Base-by-base conservation (phyloP, 2,888 invertebrate genomes). In the Pogonocherus hispidulus region DNA sequence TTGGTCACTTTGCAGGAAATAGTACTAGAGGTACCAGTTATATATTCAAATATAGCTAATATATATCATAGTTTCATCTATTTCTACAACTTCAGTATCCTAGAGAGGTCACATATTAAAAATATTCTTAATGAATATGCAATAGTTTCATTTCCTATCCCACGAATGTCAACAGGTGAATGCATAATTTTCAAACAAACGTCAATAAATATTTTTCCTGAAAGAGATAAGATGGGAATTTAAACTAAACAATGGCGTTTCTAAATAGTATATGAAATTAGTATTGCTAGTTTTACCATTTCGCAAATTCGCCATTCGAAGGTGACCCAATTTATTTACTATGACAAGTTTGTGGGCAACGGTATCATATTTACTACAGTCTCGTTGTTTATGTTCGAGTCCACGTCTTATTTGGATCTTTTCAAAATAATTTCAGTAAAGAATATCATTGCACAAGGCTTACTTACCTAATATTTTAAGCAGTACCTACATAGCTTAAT, bases 241-340 rank as follows among this genome's bases (percentile, higher is more conserved):
- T 27, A 16, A 9, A 11, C 47, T 32, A 19, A 9, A 59, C 47
- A 47, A 46, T 47, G 23, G 47, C 8, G n/a, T 35, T 60, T 60
- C 35, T 35, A 47, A 60, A 60, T 49, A 49, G 60, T 32, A 60
- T 60, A 60, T 32, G 47, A 60, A n/a, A n/a, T 35, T 27, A 46
- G 37, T 55, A 41, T 41, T 19, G 4, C 46, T n/a, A 23, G 44
- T 57, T 57, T 57, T 57, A 57, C 46, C 11, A 57, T 57, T 57
- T 57, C 46, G 57, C 57, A 46, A 46, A 23, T 27, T 1, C 20
- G 18, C 41, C n/a, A 46, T 18, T 16, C 44, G 27, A 57, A 57
- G 27, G 23, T 57, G 46, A 46, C 57, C 27, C 20, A 27, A 23
- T 57, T 46, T 22, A 46, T 23, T n/a, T 44, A 22, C 46, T 46